phyloP scores from a whole-genome alignment of 2,113 vertebrate genomes.

The Podarcis raffonei region DNA sequence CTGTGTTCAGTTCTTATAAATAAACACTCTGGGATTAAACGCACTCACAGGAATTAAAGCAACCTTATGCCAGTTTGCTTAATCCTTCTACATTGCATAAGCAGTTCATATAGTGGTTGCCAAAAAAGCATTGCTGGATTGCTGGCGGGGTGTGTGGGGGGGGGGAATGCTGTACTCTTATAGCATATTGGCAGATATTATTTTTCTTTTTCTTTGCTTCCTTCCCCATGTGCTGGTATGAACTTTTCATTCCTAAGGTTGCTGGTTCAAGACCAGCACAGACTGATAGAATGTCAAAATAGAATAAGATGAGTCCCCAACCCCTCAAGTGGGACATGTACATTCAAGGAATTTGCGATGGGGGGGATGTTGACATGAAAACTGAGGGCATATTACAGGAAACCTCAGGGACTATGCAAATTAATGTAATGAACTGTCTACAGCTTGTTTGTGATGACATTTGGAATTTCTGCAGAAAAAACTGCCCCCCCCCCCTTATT shows the following conservation, averaged over 20 bases:
- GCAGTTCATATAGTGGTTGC: conserved; percentile 25
- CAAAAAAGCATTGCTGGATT: conserved; percentile 26
- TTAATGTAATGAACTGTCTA: background rate
- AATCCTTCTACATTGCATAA: conserved; percentile 30
- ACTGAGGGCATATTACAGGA: background rate
- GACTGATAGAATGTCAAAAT: conserved; percentile 9
- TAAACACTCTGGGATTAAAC: conserved; percentile 43
- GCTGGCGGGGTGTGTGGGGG: background rate
- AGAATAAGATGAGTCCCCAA: background rate
- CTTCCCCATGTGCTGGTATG: conserved; percentile 26
- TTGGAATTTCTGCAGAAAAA: background rate
- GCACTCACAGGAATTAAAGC: conserved; percentile 29
- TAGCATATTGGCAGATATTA: background rate
- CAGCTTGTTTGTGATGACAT: background rate
- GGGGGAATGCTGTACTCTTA: conserved; percentile 15
- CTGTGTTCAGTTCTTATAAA: conserved; percentile 41
- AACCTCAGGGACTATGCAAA: background rate
- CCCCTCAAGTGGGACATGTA: background rate
- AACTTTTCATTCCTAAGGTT: conserved; percentile 27
- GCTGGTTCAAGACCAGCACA: conserved; percentile 20
- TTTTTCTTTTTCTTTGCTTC: conserved; percentile 27
- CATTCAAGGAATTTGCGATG: background rate
- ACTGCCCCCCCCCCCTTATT: background rate
- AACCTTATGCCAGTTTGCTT: conserved; percentile 21
- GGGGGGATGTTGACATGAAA: background rate